Evolutionary conservation across 23 tunicate genomes (phyloP).

Genomic region (Halocynthia roretzi): DNA sequence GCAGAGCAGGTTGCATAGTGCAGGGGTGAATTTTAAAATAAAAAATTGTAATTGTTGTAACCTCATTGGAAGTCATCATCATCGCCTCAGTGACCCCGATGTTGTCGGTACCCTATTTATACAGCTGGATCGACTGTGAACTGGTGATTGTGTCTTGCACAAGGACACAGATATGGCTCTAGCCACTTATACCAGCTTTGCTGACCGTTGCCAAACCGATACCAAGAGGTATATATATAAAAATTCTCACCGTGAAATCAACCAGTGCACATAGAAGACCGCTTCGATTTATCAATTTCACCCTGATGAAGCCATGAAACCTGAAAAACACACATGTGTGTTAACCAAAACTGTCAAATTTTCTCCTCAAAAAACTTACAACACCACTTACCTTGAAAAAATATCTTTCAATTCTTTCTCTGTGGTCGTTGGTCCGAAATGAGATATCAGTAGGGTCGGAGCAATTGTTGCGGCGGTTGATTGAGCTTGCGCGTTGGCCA

Average conservation of each 20-base stretch:
- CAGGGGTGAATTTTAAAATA: too few relatives aligned
- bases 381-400: conserved; percentile 54
- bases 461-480: conserved; percentile 19
- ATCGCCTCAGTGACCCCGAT: too few relatives aligned
- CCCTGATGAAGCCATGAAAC: conserved; percentile 79
- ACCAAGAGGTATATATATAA: not conserved
- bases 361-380: not conserved
- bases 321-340: conserved; percentile 16
- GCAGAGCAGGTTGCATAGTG: too few relatives aligned
- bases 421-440: conserved; percentile 59
- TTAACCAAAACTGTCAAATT: not conserved
- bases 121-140: not conserved
- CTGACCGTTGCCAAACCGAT: not conserved
- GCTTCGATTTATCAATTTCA: conserved; percentile 51
- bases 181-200: conserved; percentile 4
- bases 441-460: conserved; percentile 48
- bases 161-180: not conserved
- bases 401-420: conserved; percentile 81
- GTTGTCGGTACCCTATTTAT: not conserved
- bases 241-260: conserved; percentile 68
- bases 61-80: too few relatives aligned
- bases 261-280: conserved; percentile 68
- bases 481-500: conserved; percentile 15
- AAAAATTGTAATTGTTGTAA: too few relatives aligned
- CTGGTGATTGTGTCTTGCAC: not conserved